Conservation (phyloP, 2,888 invertebrate species). For the Stenodema calcarata region DNA sequence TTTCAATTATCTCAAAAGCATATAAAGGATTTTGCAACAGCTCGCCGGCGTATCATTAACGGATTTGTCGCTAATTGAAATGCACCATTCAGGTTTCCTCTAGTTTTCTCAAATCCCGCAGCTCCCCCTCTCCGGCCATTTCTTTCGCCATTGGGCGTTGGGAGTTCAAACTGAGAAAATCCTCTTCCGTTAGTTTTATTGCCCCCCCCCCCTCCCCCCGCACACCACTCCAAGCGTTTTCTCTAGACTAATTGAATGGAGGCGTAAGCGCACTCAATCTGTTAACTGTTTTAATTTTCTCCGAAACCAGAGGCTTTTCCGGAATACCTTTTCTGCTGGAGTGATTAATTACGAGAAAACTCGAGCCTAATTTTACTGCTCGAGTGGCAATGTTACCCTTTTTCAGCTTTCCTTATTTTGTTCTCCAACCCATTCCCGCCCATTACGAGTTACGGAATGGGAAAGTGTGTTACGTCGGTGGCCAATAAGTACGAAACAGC, state of each 20-base stretch:
- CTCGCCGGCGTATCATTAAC: background rate
- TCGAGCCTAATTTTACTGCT: background rate
- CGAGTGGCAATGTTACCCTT: background rate
- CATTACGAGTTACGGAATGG: background rate
- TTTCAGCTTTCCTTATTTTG: background rate
- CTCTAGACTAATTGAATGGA: background rate
- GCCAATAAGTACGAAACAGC: too few relatives aligned
- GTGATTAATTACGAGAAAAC: slow-evolving; percentile 19
- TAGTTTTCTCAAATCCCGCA: slow-evolving; percentile 27
- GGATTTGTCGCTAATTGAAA: slow-evolving; percentile 39
- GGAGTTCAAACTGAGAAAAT: background rate
- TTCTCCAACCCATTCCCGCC: background rate
- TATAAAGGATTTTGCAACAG: background rate
- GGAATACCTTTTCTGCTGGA: slow-evolving; percentile 6
- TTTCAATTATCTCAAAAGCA: background rate
- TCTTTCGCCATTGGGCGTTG: background rate
- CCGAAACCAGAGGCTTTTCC: slow-evolving; percentile 8
- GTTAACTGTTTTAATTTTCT: slow-evolving; percentile 41
- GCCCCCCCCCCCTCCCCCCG: background rate
- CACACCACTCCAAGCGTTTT: background rate
- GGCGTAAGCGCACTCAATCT: slow-evolving; percentile 9
- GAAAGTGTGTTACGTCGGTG: background rate
- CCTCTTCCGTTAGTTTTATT: slow-evolving; percentile 17
- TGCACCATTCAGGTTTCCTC: slow-evolving; percentile 23
- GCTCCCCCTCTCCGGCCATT: background rate